Base-by-base conservation (phyloP, 2,888 invertebrate genomes). In the Oeneis ivallda region DNA sequence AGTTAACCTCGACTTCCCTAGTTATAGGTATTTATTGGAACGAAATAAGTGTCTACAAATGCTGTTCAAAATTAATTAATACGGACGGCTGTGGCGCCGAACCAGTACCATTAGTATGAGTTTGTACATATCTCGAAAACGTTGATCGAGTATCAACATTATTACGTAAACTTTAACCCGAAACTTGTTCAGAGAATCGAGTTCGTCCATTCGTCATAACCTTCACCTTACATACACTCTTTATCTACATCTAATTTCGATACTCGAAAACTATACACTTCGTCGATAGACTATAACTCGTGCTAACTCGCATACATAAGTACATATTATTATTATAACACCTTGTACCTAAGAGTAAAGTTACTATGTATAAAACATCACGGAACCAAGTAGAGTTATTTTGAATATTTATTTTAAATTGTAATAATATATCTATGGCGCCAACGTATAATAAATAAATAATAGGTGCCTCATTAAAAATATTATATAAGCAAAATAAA, bases 1-100 rank as follows among this genome's bases (percentile, higher is more conserved):
- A 6, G 74, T 71, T 71, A 73, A 68, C 77, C 77, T 77, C 75
- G 75, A 69, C 66, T 70, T 71, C 70, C 66, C 70, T 60, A 68
- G 70, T 71, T 68, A 72, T 70, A n/a, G n/a, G n/a, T n/a, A 26
- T 26, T 71, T 72, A 72, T 57, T 70, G 70, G 69, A 70, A 70
- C 68, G 62, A 74, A 76, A 72, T 26, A 26, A 26, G 2, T 71
- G 70, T 67, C 67, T 66, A 62, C 62, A 64, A 71, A 72, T 74
- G 64, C 70, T 62, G 71, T 59, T 69, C 64, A 64, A 65, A 64
- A 60, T 72, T 70, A 70, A 66, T 68, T 2, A 52, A 56, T 50
- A 59, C 49, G 37, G 66, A 67, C 66, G 68, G 39, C 26, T 2
- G 26, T 68, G 73, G 73, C 74, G 73, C 75, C 74, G 57, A 37